Evolutionary conservation across 2,113 vertebrate species (phyloP), one percentile per base, ranked within the genome.

Genomic region (Columbina picui): DNA sequence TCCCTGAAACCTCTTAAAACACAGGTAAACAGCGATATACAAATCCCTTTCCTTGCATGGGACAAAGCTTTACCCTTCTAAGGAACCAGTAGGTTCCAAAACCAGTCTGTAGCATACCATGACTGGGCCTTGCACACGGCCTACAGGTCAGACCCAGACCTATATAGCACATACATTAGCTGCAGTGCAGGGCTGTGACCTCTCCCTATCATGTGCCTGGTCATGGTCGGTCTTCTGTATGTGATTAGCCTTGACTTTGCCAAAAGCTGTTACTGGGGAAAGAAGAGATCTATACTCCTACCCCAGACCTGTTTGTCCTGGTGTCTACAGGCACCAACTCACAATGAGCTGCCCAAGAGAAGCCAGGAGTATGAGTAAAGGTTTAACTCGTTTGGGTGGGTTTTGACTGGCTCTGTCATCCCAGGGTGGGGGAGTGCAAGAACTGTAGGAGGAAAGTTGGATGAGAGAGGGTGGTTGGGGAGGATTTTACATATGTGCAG

Each of bases 391-490:
- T 41, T 70, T 78, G 38, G 45, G 67, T 78, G 67, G 61, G 53
- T 83, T 94, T 96, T 96, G 78, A 89, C 68, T 93, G 69, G 5
- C 52, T 95, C 64, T 93, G 95, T 77, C 73, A 79, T 73, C 39
- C 21, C 29, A 45, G 87, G 26, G 55, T 47, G 90, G 80, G 60
- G 79, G 91, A 89, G 78, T 92, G 63, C 73, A 92, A 93, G 93
- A 78, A 87, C 60, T 39, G 87, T 89, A 14, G 91, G 93, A 93
- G 80, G 83, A 68, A 94, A 94, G 94, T 59, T 94, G 89, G 84
- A 94, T 83, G 47, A 88, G 70, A 92, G 85, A 74, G 53, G 84
- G 84, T 79, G 76, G 69, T 38, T 76, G 86, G 53, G 81, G 74
- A 94, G 55, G 63, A 82, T 89, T 96, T 89, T 75, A 83, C 36